Evolutionary conservation across 2,888 invertebrate genomes (phyloP).

Genomic region (Malachius bipustulatus): DNA sequence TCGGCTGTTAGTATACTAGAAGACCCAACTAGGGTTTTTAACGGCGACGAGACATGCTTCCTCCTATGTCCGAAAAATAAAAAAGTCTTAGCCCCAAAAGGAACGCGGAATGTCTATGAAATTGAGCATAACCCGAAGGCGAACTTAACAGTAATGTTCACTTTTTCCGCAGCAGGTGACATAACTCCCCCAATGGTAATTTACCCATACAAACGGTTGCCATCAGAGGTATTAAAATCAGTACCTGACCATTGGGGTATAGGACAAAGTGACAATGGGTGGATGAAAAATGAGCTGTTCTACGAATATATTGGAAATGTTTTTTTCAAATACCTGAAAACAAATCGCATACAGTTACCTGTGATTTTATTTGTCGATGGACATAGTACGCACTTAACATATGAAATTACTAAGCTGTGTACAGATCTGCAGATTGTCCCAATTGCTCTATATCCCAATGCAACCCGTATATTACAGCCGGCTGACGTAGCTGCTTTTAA

Average conservation of each 20-base stretch:
- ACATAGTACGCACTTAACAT: too few relatives aligned
- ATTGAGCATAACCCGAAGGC: slow-evolving; percentile 12
- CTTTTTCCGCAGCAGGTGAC: slow-evolving; percentile 12
- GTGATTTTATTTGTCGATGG: too few relatives aligned
- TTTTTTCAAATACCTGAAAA: too few relatives aligned
- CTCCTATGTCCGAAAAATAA: slow-evolving; percentile 8
- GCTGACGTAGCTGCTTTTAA: slow-evolving; percentile 7
- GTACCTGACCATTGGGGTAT: slow-evolving; percentile 13
- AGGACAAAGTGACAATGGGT: slow-evolving; percentile 15
- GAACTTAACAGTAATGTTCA: slow-evolving; percentile 16
- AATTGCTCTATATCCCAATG: slow-evolving; percentile 4
- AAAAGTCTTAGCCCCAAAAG: slow-evolving; percentile 16
- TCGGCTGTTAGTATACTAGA: too few relatives aligned
- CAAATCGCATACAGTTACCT: too few relatives aligned
- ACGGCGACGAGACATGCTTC: slow-evolving; percentile 7
- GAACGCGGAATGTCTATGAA: slow-evolving; percentile 16
- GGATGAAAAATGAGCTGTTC: slow-evolving; percentile 16
- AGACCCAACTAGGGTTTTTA: slow-evolving; percentile 7
- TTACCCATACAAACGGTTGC: slow-evolving; percentile 14
- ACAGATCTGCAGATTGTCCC: slow-evolving; percentile 6
- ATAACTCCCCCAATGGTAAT: slow-evolving; percentile 11
- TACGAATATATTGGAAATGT: too few relatives aligned
- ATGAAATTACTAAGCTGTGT: too few relatives aligned
- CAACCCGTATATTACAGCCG: slow-evolving; percentile 7
- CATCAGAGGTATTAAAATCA: slow-evolving; percentile 8